Conservation (phyloP, 2,113 vertebrate genomes). For the Dasyornis broadbenti region DNA sequence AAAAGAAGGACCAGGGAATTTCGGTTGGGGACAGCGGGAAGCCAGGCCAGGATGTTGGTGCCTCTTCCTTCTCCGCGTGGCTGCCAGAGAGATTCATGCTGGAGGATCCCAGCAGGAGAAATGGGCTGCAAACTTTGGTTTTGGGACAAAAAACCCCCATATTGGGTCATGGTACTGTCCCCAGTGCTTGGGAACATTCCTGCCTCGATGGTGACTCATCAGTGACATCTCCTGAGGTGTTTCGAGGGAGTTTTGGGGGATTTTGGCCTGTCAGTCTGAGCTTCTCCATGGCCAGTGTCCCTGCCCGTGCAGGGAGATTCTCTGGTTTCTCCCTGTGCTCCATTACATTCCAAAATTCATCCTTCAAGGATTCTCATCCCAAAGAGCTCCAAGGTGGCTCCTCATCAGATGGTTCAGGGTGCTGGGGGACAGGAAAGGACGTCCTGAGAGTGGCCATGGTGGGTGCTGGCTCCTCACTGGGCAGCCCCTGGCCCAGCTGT, state of each 20-base stretch:
- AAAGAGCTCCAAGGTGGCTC: not conserved
- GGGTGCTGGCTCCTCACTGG: accelerated
- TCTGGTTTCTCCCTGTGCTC: accelerated
- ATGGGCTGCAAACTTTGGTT: accelerated
- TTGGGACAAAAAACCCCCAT: accelerated
- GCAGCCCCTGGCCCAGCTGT: not conserved
- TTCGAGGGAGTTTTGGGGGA: not conserved
- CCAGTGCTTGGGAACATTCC: accelerated
- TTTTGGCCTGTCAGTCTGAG: not conserved
- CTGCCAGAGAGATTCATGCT: accelerated
- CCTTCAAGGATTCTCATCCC: not conserved
- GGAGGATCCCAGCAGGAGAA: not conserved
- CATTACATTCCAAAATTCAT: accelerated
- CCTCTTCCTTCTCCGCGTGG: not conserved
- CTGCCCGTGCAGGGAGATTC: not conserved
- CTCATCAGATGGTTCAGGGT: accelerated
- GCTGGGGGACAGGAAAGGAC: not conserved
- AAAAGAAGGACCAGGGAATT: not conserved
- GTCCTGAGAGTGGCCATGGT: accelerated
- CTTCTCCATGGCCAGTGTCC: not conserved
- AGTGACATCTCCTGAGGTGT: accelerated
- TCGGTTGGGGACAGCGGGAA: accelerated
- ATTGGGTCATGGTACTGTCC: accelerated
- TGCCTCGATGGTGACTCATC: not conserved
- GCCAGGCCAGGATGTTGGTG: accelerated